Evolutionary conservation across 2,113 vertebrate genomes (phyloP), one percentile per base, ranked within the genome.

Genomic region (Siniperca chuatsi): DNA sequence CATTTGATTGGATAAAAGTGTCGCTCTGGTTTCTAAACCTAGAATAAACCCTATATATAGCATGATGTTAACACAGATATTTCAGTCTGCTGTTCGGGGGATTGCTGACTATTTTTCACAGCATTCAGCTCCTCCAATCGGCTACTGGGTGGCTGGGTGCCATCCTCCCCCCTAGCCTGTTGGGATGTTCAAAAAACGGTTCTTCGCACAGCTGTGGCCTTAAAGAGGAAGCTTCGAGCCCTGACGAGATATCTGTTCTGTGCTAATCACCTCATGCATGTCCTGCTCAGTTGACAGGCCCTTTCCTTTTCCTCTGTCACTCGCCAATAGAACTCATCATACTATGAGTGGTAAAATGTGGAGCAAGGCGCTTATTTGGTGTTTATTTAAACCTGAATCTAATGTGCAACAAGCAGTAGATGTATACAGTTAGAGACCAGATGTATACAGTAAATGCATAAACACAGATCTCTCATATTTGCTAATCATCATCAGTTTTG

Each of bases 31-130:
- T 90, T 93, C 79, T 68, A 88, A 90, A 89, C 87, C 89, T 57
- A 90, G 82, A 92, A 90, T 82, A 65, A 88, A 57, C n/a, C 46
- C 73, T 90, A 92, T 88, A 88, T 88, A 93, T 91, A 92, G 81
- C 35, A 8, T 18, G 70, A 35, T 73, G 81, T 87, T 84, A 89
- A 88, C 88, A 89, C 74, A 79, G 88, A 90, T 91, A 89, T 86
- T 88, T 92, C 65, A 55, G 61, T 69, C 74, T 62, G 81, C 57
- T 21, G n/a, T 75, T 81, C 9, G 54, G 86, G 85, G 79, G 64
- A 82, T 88, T 87, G 29, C 62, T 60, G 84, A 78, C 48, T 64
- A 42, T 86, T 82, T 90, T 86, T 84, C 60, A 73, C 86, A 57
- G 73, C 58, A 23, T 84, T 86, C 23, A 67, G 81, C 54, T 20